Base-by-base conservation (phyloP, 2,113 vertebrate species). In the Datnioides undecimradiatus region DNA sequence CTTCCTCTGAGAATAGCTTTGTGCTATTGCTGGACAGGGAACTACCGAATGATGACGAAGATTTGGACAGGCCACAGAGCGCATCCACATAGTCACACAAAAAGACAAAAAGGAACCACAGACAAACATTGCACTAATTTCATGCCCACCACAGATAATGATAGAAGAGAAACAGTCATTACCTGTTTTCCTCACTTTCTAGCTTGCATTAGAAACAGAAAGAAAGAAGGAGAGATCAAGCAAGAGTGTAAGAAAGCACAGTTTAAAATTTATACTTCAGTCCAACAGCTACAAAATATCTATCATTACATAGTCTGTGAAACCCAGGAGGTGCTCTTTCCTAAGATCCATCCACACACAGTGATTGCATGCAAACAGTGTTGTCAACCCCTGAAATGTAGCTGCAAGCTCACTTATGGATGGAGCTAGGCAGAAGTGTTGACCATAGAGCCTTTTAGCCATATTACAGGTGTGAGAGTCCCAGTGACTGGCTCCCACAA, bases 171-270 rank as follows among this genome's bases (percentile, higher is more conserved):
- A 63, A 12, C 23, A 40, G 59, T 72, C 41, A 81, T 94, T 95
- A 95, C 95, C 95, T 95, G 87, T 74, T 70, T 70, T 90, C 87
- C 92, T 86, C n/a, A n/a, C 17, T 86, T 88, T 83, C 74, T 46
- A 80, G 89, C 71, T 87, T 88, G 95, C 91, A 85, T 87, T 72
- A 67, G 62, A 81, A 74, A 82, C 41, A 79, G 59, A 78, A 70
- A 87, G 27, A 86, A 31, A 84, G 40, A 60, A 64, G 65, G 41
- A 79, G 75, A 89, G 52, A 71, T 38, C 43, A 73, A 75, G 49
- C 46, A 29, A 63, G 38, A 69, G 69, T 27, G 58, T 49, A 34
- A 75, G 23, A 79, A 75, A 73, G 45, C n/a, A 57, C 27, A 36
- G 45, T 46, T 83, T 73, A 55, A 57, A 79, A 75, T 84, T 64